phyloP scores from a whole-genome alignment of 2,888 invertebrate genomes.

The Mimumesa dahlbomi region DNA sequence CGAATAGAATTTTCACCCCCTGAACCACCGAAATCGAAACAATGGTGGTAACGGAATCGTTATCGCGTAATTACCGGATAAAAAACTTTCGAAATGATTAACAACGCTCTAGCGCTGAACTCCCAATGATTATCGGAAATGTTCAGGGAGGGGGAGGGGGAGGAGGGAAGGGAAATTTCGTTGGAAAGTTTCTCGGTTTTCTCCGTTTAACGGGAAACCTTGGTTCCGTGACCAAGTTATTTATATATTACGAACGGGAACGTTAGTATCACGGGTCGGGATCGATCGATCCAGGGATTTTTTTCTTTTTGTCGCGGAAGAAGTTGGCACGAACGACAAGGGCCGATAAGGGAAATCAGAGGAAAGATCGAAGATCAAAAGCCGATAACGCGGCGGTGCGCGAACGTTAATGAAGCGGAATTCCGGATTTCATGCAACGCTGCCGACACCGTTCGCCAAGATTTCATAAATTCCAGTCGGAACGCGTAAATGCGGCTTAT shows the following conservation, averaged over 20 bases:
- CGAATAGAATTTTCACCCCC: too few relatives aligned
- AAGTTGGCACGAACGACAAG: neutral
- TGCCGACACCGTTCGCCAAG: slow-evolving; percentile 22
- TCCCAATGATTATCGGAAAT: too few relatives aligned
- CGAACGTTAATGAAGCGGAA: slow-evolving; percentile 58
- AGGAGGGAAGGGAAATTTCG: too few relatives aligned
- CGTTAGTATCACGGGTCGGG: slow-evolving; percentile 25
- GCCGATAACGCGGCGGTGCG: slow-evolving; percentile 35
- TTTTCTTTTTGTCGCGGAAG: neutral
- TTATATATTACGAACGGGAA: slow-evolving; percentile 43
- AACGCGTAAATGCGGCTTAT: slow-evolving; percentile 1
- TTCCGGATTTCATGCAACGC: slow-evolving; percentile 47
- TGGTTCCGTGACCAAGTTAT: slow-evolving; percentile 30
- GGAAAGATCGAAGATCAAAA: slow-evolving; percentile 43
- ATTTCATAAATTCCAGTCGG: slow-evolving; percentile 48
- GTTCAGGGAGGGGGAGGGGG: too few relatives aligned
- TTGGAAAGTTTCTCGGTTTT: slow-evolving; percentile 3
- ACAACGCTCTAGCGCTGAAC: too few relatives aligned
- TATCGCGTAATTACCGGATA: too few relatives aligned
- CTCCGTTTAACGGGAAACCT: slow-evolving; percentile 3
- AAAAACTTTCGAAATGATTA: too few relatives aligned
- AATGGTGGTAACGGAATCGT: too few relatives aligned
- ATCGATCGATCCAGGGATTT: slow-evolving; percentile 36
- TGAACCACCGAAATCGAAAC: too few relatives aligned
- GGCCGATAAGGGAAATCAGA: slow-evolving; percentile 19